Base-by-base conservation (phyloP, 2,888 invertebrate genomes). In the Lasioglossum marginatum region DNA sequence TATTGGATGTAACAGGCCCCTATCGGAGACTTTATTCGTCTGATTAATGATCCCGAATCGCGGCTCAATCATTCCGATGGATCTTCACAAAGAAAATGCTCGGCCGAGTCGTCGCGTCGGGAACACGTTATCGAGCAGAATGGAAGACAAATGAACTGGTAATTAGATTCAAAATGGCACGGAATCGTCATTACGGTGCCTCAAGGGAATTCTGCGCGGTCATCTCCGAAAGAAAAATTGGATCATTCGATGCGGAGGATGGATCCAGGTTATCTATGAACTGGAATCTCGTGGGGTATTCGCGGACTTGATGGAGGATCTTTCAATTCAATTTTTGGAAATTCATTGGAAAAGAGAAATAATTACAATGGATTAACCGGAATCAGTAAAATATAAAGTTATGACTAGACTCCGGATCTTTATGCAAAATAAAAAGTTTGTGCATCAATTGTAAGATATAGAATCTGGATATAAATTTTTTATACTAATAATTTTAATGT, bases 1-100 rank as follows among this genome's bases (percentile, higher is more conserved):
- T 82, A 79, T 57, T 52, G 66, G 63, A 60, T 72, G 71, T 37
- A 48, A 40, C 16, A 27, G 6, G 27, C 12, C 19, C 10, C 63
- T 31, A 19, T 48, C 52, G 27, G 37, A 68, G 37, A 37, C 23
- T 27, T 63, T 60, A 23, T 27, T 72, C 52, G 34, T 63, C 72
- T 81, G 43, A 75, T 82, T 60, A 82, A 72, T 45, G 60, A 16
- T 37, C 52, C 31, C 48, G 77, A 40, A 71, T 37, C 77, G 34
- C 57, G 66, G 66, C 68, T 23, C 68, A 23, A 68, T 68, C 37
- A 68, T 68, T 68, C 10, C 37, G 31, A 66, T 66, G 66, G 66
- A 23, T 19, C 23, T 37, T 6, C 23, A 12, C 37, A 68, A 68
- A 68, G 68, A 37, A 23, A 68, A 68, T 37, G 23, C 23, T 37